Base-by-base conservation (phyloP, 2,888 invertebrate genomes). In the Plebejus anna region DNA sequence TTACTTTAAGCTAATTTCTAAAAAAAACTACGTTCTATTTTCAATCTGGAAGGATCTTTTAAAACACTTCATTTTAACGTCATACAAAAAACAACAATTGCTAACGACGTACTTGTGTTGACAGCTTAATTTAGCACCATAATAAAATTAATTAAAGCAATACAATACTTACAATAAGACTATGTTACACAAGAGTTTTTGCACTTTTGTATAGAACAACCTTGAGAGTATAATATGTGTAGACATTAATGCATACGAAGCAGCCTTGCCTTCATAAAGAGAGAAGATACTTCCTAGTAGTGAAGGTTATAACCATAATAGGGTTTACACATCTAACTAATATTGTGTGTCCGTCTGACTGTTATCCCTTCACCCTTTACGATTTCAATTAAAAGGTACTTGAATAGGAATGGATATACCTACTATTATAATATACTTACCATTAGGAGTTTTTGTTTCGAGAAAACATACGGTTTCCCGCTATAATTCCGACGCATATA, bases 141-240 rank as follows among this genome's bases (percentile, higher is more conserved):
- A 66, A 66, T 66, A 66, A 66, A 66, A 36, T 66, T 66, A 66
- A 66, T 66, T 66, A 66, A 66, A 66, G 66, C 66, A 16, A 66
- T 66, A 66, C 2, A 11, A 32, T 66, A 28, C 13, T 16, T 16
- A 59, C 28, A 28, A 28, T 66, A 66, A 13, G 13, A 11, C 5
- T 66, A 66, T 28, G 28, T 32, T 66, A 28, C 32, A 32, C 32
- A 66, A 66, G 66, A 36, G 66, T 66, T 66, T 61, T 66, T 32
- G 6, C 32, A 16, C 66, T 66, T 66, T 66, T 66, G 66, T 66
- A 32, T 66, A 61, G 32, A 32, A 11, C 66, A 36, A 66, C 66
- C 66, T 66, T 66, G 66, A 32, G 66, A 6, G 66, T 32, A 5
- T 59, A 9, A 5, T 59, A 9, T 9, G n/a, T 59, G 22, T 22